Conservation (phyloP, 2,113 vertebrate genomes). For the Nymphicus hollandicus region DNA sequence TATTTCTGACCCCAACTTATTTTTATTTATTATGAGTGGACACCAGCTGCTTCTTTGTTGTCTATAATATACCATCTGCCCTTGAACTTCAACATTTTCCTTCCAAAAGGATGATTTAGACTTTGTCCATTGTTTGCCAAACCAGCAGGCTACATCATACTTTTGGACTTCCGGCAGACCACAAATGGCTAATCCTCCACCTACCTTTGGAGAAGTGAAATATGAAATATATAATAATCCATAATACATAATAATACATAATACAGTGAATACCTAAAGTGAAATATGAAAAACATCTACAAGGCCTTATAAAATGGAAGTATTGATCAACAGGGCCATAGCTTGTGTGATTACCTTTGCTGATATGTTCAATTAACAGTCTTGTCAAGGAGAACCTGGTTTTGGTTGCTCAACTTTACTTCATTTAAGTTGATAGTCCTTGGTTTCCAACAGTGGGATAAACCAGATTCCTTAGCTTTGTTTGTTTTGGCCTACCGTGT, state of each 20-base stretch:
- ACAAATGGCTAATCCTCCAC: not conserved
- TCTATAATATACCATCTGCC: slow-evolving; percentile 46
- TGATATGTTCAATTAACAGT: slow-evolving; percentile 26
- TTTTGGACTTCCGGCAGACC: slow-evolving; percentile 31
- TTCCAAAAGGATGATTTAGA: slow-evolving; percentile 50
- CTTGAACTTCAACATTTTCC: slow-evolving; percentile 49
- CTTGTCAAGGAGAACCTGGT: slow-evolving; percentile 53
- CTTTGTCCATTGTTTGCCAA: not conserved
- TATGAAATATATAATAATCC: not conserved
- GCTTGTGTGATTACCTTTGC: not conserved
- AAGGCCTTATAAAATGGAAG: not conserved
- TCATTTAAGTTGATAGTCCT: slow-evolving; percentile 66
- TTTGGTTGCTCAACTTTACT: slow-evolving; percentile 61
- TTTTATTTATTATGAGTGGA: slow-evolving; percentile 60
- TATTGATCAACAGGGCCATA: not conserved
- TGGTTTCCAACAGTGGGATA: slow-evolving; percentile 71
- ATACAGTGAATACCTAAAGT: not conserved
- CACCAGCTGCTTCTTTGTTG: slow-evolving; percentile 61
- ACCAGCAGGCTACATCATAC: slow-evolving; percentile 24
- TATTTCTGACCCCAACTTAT: slow-evolving; percentile 52
- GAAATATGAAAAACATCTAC: not conserved
- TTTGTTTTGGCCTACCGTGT: slow-evolving; percentile 79
- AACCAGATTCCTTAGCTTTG: slow-evolving; percentile 77
- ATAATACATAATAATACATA: too few relatives aligned
- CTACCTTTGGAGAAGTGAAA: not conserved